Conservation (phyloP, 2,797 vertebrate species). For the Margarornis squamiger region DNA sequence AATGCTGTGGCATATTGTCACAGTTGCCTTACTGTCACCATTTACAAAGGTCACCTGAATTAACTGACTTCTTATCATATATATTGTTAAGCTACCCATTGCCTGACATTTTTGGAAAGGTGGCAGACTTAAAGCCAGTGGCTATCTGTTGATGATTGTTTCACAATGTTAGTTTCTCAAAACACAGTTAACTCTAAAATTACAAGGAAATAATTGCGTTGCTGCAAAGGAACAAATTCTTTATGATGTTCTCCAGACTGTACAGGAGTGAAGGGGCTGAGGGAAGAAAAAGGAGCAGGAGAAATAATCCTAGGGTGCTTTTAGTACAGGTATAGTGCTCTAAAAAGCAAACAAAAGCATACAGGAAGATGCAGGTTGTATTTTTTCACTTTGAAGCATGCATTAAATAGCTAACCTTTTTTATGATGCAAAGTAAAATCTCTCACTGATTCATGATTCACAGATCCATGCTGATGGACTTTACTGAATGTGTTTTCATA, state of each 20-base stretch:
- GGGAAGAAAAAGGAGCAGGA: background rate
- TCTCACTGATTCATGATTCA: conserved; percentile 36
- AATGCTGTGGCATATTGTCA: conserved; percentile 68
- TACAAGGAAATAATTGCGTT: conserved; percentile 33
- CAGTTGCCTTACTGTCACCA: conserved; percentile 70
- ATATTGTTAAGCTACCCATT: conserved; percentile 54
- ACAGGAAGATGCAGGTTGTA: background rate
- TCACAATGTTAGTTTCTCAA: conserved; percentile 19
- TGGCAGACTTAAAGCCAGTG: conserved; percentile 47
- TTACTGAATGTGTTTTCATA: conserved; percentile 50
- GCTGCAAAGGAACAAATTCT: conserved; percentile 11
- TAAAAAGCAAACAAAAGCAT: background rate
- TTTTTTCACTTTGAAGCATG: conserved; percentile 15
- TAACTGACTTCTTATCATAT: conserved; percentile 72
- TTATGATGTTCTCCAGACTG: background rate
- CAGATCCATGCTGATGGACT: conserved; percentile 47
- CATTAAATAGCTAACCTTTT: background rate
- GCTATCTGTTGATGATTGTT: conserved; percentile 54
- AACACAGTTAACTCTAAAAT: conserved; percentile 52
- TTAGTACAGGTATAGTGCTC: background rate
- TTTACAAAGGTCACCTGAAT: conserved; percentile 77
- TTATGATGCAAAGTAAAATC: conserved; percentile 18
- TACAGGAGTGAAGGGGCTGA: background rate
- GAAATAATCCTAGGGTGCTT: background rate
- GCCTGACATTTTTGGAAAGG: conserved; percentile 66